Evolutionary conservation across 1,140 invertebrate species (phyloP).

Genomic region (Eufriesea mexicana): DNA sequence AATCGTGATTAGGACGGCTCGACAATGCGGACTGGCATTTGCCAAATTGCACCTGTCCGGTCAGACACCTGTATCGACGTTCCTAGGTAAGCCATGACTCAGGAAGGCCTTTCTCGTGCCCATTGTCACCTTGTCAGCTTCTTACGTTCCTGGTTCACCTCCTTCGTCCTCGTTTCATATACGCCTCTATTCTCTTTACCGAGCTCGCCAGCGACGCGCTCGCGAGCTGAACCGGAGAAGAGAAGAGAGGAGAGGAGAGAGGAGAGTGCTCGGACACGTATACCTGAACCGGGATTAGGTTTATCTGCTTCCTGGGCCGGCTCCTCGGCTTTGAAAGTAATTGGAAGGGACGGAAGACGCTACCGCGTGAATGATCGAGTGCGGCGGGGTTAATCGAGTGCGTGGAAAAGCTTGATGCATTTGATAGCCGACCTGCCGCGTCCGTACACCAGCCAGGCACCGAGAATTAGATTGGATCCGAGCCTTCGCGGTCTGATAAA

Average conservation of each 20-base stretch:
- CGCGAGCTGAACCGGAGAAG: neutral
- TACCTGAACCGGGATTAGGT: constrained; percentile 46
- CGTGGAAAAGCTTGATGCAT: constrained; percentile 37
- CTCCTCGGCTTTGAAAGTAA: constrained; percentile 40
- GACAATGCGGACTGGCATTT: neutral
- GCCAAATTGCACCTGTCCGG: constrained; percentile 75
- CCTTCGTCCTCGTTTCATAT: neutral
- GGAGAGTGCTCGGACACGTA: neutral
- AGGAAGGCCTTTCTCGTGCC: constrained; percentile 42
- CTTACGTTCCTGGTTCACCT: neutral
- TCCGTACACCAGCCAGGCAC: neutral
- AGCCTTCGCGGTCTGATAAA: constrained; percentile 26
- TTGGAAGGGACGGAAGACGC: constrained; percentile 46
- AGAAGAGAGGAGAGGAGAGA: no score
- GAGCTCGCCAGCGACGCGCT: neutral
- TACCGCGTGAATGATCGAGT: constrained; percentile 33
- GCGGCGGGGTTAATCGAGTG: constrained; percentile 41
- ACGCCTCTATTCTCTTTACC: constrained; percentile 25
- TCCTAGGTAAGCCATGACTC: constrained; percentile 70
- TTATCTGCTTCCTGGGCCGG: constrained; percentile 27
- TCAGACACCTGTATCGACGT: constrained; percentile 69
- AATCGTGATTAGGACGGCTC: neutral
- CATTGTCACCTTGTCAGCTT: constrained; percentile 46
- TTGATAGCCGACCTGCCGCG: constrained; percentile 14
- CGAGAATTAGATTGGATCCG: constrained; percentile 8